Base-by-base conservation (phyloP, 2,888 invertebrate genomes). In the Entomobrya proxima region DNA sequence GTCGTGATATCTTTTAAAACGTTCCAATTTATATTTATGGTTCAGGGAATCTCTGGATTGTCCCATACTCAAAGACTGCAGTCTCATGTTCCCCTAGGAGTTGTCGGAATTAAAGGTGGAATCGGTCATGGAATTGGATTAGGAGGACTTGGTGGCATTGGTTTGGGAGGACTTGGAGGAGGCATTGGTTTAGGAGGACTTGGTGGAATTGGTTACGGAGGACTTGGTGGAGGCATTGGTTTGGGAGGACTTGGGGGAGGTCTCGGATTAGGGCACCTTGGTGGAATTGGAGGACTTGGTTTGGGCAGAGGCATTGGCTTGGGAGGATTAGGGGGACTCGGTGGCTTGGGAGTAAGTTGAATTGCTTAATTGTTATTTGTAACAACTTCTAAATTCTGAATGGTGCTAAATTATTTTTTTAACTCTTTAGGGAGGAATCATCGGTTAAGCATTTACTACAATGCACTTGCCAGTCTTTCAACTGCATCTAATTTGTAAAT, bases 341-440 rank as follows among this genome's bases (percentile, higher is more conserved):
- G n/a, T n/a, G n/a, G n/a, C n/a, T n/a, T n/a, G n/a, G n/a, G n/a
- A n/a, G n/a, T n/a, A n/a, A n/a, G n/a, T n/a, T n/a, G n/a, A n/a
- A n/a, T n/a, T n/a, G n/a, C n/a, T n/a, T n/a, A n/a, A n/a, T n/a
- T n/a, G n/a, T n/a, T n/a, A n/a, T n/a, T n/a, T n/a, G n/a, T n/a
- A n/a, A n/a, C n/a, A n/a, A n/a, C n/a, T n/a, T n/a, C n/a, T n/a
- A n/a, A n/a, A n/a, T n/a, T n/a, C n/a, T n/a, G n/a, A n/a, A n/a
- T n/a, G n/a, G n/a, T n/a, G n/a, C n/a, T n/a, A n/a, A n/a, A n/a
- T n/a, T n/a, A n/a, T n/a, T n/a, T n/a, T n/a, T n/a, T n/a, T n/a
- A n/a, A n/a, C n/a, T n/a, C n/a, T n/a, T n/a, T n/a, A n/a, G n/a
- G 61, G 24, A 24, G 24, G 40, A 44, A 72, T 72, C 72, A 72